These are phyloP conservation scores for Betta splendens DNA, from an alignment of 2,797 vertebrate genomes.

Conservation along the genomic window DNA sequence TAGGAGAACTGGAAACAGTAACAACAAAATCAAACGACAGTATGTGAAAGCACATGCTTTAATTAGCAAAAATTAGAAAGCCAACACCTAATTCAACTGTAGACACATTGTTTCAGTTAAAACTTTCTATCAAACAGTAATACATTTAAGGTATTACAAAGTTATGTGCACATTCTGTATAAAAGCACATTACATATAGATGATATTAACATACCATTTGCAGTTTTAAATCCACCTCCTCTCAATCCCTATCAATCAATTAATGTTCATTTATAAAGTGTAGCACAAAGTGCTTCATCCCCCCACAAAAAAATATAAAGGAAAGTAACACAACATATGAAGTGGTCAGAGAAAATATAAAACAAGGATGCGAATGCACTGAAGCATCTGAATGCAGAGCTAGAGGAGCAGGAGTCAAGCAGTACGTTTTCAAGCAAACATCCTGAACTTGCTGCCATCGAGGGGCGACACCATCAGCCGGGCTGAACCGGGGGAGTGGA, in stretches of 20 bases:
- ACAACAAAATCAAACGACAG: not conserved
- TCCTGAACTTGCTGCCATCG: conserved; percentile 43
- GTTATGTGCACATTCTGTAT: not conserved
- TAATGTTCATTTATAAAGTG: too few relatives aligned
- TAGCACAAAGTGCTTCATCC: too few relatives aligned
- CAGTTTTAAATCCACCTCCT: too few relatives aligned
- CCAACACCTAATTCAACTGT: not conserved
- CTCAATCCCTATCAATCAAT: too few relatives aligned
- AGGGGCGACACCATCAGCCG: conserved; percentile 64
- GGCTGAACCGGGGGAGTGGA: conserved; percentile 49
- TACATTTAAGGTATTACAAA: not conserved
- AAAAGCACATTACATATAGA: not conserved
- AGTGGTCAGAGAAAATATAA: too few relatives aligned
- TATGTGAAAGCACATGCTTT: not conserved
- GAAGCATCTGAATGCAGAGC: too few relatives aligned
- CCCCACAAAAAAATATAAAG: too few relatives aligned
- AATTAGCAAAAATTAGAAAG: not conserved
- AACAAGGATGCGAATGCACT: too few relatives aligned
- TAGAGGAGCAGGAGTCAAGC: too few relatives aligned
- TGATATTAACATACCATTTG: not conserved
- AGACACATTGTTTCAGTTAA: not conserved
- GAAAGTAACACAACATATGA: too few relatives aligned
- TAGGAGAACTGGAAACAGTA: too few relatives aligned
- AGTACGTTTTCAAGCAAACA: conserved; percentile 39
- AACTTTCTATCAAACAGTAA: not conserved